phyloP scores from a whole-genome alignment of 2,888 invertebrate genomes.

The Heliconius erato region DNA sequence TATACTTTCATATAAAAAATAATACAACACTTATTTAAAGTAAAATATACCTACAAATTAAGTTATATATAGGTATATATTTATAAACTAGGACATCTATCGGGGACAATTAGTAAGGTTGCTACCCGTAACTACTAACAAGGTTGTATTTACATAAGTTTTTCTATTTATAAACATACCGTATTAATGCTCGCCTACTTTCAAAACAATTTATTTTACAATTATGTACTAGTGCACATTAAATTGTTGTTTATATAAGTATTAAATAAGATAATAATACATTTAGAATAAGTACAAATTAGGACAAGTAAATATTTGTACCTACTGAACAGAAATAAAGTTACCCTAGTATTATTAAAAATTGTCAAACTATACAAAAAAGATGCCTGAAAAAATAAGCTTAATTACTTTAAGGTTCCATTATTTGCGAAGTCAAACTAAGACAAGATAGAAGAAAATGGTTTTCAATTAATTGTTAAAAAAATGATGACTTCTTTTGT shows the following conservation, averaged over 20 bases:
- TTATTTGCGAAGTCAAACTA: too few species aligned
- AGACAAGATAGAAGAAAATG: background rate
- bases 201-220: constrained; percentile 2
- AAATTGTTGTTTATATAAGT: too few species aligned
- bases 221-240: background rate
- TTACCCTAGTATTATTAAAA: too few species aligned
- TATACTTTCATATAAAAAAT: background rate
- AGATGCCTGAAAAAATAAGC: background rate
- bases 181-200: constrained; percentile 2
- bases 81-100: constrained; percentile 40
- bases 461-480: background rate
- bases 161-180: constrained; percentile 30
- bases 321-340: too few species aligned
- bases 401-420: too few species aligned
- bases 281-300: background rate
- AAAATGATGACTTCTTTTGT: background rate
- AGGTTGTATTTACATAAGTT: constrained; percentile 34
- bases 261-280: background rate
- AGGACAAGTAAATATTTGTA: too few species aligned
- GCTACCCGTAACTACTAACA: constrained; percentile 34
- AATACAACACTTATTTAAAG: constrained; percentile 12
- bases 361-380: background rate
- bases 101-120: constrained; percentile 39
- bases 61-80: constrained; percentile 22
- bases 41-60: constrained; percentile 19